A percentile compares a stretch with the other conserved stretches of the same genome.
These are phyloP conservation scores for Theretra japonica DNA, from an alignment of 2,888 invertebrate genomes.

Conservation along the genomic window DNA sequence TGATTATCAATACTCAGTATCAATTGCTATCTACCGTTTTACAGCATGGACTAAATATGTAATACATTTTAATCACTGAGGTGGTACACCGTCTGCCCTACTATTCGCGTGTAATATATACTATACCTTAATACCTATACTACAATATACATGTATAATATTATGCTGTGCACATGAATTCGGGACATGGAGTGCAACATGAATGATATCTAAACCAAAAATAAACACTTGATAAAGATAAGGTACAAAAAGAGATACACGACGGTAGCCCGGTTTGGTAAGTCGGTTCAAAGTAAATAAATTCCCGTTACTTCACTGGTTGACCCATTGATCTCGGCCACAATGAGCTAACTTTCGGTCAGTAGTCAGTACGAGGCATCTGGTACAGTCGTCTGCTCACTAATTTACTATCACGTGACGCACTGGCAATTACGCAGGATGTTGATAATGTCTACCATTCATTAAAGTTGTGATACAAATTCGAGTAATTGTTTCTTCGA, in stretches of 20 bases:
- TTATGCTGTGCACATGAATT: not conserved
- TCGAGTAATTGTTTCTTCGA: slow-evolving; percentile 51
- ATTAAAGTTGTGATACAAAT: slow-evolving; percentile 58
- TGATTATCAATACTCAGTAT: no score
- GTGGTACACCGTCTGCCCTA: no score
- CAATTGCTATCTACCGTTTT: no score
- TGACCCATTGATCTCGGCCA: not conserved
- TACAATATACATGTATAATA: not conserved
- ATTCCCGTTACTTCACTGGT: slow-evolving; percentile 16
- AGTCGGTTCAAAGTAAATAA: slow-evolving; percentile 17
- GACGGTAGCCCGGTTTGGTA: not conserved
- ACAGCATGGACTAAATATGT: no score
- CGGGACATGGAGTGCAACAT: not conserved
- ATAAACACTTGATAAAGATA: not conserved
- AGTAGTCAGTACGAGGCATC: slow-evolving; percentile 38
- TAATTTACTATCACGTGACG: slow-evolving; percentile 54
- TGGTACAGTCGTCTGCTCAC: slow-evolving; percentile 42
- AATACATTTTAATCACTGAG: no score
- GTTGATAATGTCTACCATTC: slow-evolving; percentile 74
- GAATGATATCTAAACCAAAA: not conserved
- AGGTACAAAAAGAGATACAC: not conserved
- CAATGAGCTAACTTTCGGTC: slow-evolving; percentile 32
- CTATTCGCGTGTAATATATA: no score
- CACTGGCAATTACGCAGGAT: slow-evolving; percentile 70
- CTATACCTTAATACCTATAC: no score